Base-by-base conservation (phyloP, 2,888 invertebrate genomes). In the Coelopa pilipes region DNA sequence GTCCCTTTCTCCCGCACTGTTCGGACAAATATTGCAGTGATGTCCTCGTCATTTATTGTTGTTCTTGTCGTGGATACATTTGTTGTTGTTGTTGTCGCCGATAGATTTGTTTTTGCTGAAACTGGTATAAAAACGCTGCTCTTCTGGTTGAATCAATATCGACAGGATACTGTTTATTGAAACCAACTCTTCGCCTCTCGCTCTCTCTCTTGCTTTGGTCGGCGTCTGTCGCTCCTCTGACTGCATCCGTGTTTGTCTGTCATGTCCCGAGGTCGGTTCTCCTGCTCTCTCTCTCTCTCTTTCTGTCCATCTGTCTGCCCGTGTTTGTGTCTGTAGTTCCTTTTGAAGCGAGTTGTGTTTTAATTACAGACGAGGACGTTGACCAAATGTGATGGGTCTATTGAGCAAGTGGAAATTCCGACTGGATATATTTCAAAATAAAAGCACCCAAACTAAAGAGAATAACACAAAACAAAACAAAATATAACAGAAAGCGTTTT, bases 41-140 rank as follows among this genome's bases (percentile, higher is more conserved):
- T 49, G 49, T 49, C 49, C 49, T 49, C 13, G 49, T 49, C 13
- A 11, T 49, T 13, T 11, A 11, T 11, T 49, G 10, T 13, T 49
- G 49, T 13, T 13, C 53, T 15, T 15, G n/a, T 53, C 4, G n/a
- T 53, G 15, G n/a, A 15, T 53, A n/a, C 15, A 4, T 53, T 53
- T 5, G n/a, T 53, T 53, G 10, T 53, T 53, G 3, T 53, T 15
- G 53, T 53, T n/a, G 50, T 15, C 15, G 57, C 24, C 50, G n/a
- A 53, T 7, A 53, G 3, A 15, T 13, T 53, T 34, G 34, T 80
- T 80, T 80, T 79, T 78, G 77, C 79, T 80, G 81, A 82, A 82
- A 83, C 84, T 84, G 81, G 82, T 81, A 84, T 83, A 82, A 83
- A 79, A 72, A 74, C 77, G 78, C 78, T 76, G 75, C 79, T 76